phyloP scores from a whole-genome alignment of 1,140 invertebrate genomes.

The Platorchestia sp. region DNA sequence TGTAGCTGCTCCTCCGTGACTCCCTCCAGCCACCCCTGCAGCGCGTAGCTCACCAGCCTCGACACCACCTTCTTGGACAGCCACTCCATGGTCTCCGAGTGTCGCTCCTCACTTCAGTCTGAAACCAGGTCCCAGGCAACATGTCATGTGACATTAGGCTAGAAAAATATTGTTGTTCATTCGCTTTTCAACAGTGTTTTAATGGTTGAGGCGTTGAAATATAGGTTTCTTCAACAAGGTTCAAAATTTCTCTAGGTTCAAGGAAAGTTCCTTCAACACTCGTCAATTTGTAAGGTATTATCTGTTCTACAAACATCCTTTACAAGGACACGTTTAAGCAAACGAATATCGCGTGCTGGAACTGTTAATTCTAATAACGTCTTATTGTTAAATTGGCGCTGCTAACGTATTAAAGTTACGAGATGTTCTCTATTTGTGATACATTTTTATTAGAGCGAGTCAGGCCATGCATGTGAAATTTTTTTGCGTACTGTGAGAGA shows the following conservation, averaged over 20 bases:
- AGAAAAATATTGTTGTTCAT: neutral
- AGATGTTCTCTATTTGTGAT: too few species aligned
- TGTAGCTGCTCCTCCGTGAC: constrained; percentile 11
- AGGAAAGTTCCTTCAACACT: too few species aligned
- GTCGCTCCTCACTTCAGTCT: neutral
- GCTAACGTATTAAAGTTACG: too few species aligned
- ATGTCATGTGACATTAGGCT: neutral
- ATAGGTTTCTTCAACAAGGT: too few species aligned
- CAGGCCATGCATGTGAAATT: neutral
- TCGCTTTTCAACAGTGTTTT: neutral
- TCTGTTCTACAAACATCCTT: too few species aligned
- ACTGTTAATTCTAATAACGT: too few species aligned
- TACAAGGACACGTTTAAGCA: too few species aligned
- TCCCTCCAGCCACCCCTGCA: constrained; percentile 18
- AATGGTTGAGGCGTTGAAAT: neutral
- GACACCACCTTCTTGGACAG: neutral
- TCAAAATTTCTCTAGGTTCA: too few species aligned
- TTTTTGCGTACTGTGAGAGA: neutral
- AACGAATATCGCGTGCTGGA: too few species aligned
- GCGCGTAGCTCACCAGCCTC: neutral
- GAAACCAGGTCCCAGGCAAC: neutral
- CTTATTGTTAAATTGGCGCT: too few species aligned
- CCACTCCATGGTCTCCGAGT: neutral
- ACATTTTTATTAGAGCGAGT: too few species aligned
- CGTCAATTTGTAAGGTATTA: too few species aligned